These are phyloP conservation scores for Dromiciops gliroides DNA, from an alignment of 2,113 vertebrate species.

Conservation along the genomic window DNA sequence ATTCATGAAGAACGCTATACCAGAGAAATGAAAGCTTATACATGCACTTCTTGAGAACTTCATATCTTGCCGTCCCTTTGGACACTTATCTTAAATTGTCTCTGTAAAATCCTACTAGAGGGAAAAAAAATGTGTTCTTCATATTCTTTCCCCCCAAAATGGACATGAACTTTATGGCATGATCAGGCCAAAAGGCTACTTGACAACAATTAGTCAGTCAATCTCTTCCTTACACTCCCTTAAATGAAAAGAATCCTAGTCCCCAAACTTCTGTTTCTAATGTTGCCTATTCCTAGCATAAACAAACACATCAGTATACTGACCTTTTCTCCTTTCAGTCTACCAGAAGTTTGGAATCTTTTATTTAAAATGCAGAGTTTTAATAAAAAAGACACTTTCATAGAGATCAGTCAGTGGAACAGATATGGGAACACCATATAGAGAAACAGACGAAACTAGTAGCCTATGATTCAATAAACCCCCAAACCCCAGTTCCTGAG, in stretches of 20 bases:
- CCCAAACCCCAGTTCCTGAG: background rate
- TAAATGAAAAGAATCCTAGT: background rate
- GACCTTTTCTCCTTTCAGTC: background rate
- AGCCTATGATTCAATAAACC: background rate
- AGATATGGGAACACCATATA: background rate
- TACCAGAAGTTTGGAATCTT: slow-evolving; percentile 10
- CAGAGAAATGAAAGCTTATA: slow-evolving; percentile 1
- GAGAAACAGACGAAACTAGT: background rate
- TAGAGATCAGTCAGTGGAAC: background rate
- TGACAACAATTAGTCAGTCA: background rate
- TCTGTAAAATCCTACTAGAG: background rate
- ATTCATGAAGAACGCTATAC: slow-evolving; percentile 10
- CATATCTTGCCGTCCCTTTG: slow-evolving; percentile 23
- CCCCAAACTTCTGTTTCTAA: slow-evolving; percentile 4
- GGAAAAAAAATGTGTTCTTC: background rate
- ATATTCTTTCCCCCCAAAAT: background rate
- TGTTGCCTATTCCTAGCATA: background rate
- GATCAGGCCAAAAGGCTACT: background rate
- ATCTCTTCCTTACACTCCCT: background rate
- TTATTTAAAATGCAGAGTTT: slow-evolving; percentile 43
- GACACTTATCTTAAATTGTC: background rate
- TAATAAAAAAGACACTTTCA: background rate
- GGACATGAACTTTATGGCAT: background rate
- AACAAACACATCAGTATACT: background rate
- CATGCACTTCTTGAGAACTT: slow-evolving; percentile 25